These are phyloP conservation scores for Drosophila kepulauana DNA, from an alignment of 1,140 invertebrate species.

Conservation along the genomic window DNA sequence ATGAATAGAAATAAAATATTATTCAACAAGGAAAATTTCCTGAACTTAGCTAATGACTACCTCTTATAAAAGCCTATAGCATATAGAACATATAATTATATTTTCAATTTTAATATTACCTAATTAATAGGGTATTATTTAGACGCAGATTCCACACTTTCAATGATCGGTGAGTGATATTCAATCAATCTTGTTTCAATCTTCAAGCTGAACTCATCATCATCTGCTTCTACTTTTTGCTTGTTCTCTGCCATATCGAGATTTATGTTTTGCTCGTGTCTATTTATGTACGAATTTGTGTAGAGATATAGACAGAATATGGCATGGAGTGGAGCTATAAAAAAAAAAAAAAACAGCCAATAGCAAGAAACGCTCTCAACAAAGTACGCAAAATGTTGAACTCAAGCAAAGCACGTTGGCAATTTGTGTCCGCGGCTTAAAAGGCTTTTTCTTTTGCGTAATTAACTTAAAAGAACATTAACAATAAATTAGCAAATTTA, in stretches of 20 bases:
- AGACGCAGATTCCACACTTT: too few relatives aligned
- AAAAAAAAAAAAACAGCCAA: not conserved
- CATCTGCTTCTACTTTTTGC: not conserved
- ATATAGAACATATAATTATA: too few relatives aligned
- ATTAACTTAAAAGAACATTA: slow-evolving; percentile 71
- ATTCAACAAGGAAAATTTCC: too few relatives aligned
- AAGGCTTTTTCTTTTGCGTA: slow-evolving; percentile 57
- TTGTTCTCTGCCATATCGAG: not conserved
- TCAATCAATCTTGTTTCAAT: slow-evolving; percentile 5
- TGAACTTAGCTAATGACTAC: too few relatives aligned
- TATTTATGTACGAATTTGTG: not conserved
- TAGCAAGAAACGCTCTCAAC: slow-evolving; percentile 6
- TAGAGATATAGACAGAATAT: not conserved
- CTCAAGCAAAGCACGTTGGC: slow-evolving; percentile 24
- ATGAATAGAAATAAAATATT: too few relatives aligned
- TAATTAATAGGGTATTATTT: too few relatives aligned
- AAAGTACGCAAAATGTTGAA: slow-evolving; percentile 28
- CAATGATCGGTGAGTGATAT: not conserved
- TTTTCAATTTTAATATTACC: too few relatives aligned
- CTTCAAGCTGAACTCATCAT: slow-evolving; percentile 14
- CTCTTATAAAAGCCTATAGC: too few relatives aligned
- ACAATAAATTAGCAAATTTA: slow-evolving; percentile 76
- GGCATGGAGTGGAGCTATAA: not conserved
- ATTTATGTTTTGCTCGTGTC: not conserved
- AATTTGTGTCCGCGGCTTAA: slow-evolving; percentile 41